Evolutionary conservation across 2,797 vertebrate genomes (phyloP), one percentile per base, ranked within the genome.

Genomic region (Aldrovandia affinis): DNA sequence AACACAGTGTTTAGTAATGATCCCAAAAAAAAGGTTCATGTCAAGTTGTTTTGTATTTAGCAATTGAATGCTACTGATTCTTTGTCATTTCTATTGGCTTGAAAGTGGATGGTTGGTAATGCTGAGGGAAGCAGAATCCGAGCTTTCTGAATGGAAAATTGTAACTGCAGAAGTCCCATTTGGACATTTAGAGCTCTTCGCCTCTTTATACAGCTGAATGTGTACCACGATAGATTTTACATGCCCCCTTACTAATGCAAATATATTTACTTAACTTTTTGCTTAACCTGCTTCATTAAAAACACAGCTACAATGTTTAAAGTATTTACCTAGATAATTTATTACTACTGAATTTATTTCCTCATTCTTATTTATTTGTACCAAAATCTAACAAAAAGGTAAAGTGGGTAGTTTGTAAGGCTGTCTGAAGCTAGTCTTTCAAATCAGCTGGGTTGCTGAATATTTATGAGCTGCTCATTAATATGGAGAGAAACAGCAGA

Each of bases 391-490:
- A 65, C 18, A 33, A 57, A 47, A 57, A 52, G 14, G 63, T 57
- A 55, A 50, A 42, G 50, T 39, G 22, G 65, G 47, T 81, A 81
- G 61, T 10, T 65, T 28, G 39, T 65, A 25, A 9, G 22, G 42
- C 22, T 50, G 80, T 81, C 55, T 36, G 2, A 42, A 61, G 14
- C 33, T 30, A 78, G 39, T 65, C 2, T 52, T 68, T 65, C 54
- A 52, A 20, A 7, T 20, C 81, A 78, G 20, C 55, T 79, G 47
- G 28, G 25, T 39, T 75, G 54, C 65, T 75, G 79, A 77, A 85
- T 85, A 81, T 85, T 78, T 82, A 82, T 78, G 25, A 85, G 55
- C 20, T 78, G 57, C 73, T 82, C 81, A 65, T 65, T 78, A 81
- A 81, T 55, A 78, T 55, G 44, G 47, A 78, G 44, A 22, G 22